Evolutionary conservation across 2,797 vertebrate genomes (phyloP), one percentile per base, ranked within the genome.

Genomic region (Heteromormyrus szaboi): DNA sequence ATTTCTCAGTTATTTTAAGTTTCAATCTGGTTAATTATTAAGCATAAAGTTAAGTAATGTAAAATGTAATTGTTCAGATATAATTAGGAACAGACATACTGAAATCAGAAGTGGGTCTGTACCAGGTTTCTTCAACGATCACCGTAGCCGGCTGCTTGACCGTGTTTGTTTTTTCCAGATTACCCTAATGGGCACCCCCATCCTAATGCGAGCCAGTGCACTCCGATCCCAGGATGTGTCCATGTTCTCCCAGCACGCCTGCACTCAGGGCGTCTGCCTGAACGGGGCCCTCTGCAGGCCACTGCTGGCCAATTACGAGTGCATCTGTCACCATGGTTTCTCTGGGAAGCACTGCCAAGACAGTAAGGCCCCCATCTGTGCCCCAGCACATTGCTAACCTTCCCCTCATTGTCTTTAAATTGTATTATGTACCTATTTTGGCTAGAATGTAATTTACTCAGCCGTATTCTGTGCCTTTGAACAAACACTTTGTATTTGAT

Each of bases 281-380:
- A 96, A 99, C 0, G 96, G 97, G 0, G 98, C 97, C 19, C 94
- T 92, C 2, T 99, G 99, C 93, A 93, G 91, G 87, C 97, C 98
- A 2, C 90, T 91, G 87, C 92, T 97, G 85, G 96, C 96, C 14
- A 88, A 48, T 90, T 99, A 97, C 0, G 96, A 97, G 90, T 99
- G 98, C 8, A 89, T 95, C 65, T 99, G 98, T 91, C 96, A 95
- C 22, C 94, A 92, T 0, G 98, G 98, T 85, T 99, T 97, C 94
- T 95, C 96, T 0, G 98, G 98, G 3, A 91, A 90, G 0, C 96
- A 95, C 93, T 99, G 98, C 56, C 96, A 98, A 92, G 96, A 95
- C 91, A 95, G 98, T 99, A 94, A 97, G 97, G 0, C 37, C 37
- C 14, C 54, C 46, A 4, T 19, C 29, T 51, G 17, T 37, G 25